Conservation (phyloP, 2,113 vertebrate genomes). For the Trichechus manatus region DNA sequence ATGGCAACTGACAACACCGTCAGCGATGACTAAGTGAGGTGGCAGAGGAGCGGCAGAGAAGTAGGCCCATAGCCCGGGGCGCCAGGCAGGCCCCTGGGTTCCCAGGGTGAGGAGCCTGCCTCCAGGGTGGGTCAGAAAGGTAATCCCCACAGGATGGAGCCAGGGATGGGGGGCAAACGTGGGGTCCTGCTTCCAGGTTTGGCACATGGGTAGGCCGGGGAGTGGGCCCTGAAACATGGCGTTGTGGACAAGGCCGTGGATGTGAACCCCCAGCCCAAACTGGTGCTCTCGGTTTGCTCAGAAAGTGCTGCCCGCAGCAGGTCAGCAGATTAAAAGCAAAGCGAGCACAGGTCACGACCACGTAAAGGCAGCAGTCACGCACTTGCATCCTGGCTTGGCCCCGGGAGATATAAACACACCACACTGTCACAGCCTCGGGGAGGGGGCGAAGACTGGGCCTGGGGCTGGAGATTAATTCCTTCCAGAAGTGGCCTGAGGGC, state of each 20-base stretch:
- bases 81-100: not conserved
- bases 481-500: not conserved
- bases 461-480: not conserved
- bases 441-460: constrained; percentile 15
- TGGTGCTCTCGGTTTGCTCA: not conserved
- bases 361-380: not conserved
- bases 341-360: not conserved
- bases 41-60: not conserved
- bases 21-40: not conserved
- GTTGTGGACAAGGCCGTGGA: not conserved
- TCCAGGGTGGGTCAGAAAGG: not conserved
- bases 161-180: not conserved
- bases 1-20: not conserved
- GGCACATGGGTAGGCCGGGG: constrained; percentile 36
- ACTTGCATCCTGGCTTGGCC: not conserved
- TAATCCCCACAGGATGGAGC: constrained; percentile 67
- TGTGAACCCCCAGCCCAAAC: not conserved
- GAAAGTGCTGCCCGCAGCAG: constrained; percentile 52
- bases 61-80: not conserved
- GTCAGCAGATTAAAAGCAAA: not conserved
- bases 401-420: constrained; percentile 24
- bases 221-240: not conserved
- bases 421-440: not conserved
- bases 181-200: not conserved
- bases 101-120: not conserved